Base-by-base conservation (phyloP, 2,113 vertebrate species). In the Bolborhynchus lineola region DNA sequence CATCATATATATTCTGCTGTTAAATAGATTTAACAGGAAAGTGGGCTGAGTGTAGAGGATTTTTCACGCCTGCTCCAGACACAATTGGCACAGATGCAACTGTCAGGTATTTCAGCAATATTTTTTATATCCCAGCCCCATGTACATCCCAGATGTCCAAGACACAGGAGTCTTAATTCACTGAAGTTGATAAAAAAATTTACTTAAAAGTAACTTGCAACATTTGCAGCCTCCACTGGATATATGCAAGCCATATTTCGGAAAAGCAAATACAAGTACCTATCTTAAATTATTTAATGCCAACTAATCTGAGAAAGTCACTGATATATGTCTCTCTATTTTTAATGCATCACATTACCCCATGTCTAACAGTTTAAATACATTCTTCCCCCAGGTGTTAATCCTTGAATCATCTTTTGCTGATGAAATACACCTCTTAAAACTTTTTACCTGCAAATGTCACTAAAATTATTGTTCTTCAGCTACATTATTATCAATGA, bases 1-100 rank as follows among this genome's bases (percentile, higher is more conserved):
- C 1, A 0, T 24, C 11, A 0, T 44, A 21, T 5, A 20, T 12
- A 11, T 3, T 18, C 47, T 64, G 33, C 68, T 24, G 2, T 21
- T 44, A 42, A 87, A 39, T 7, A 62, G 31, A 74, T 47, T 62
- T 55, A 44, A 15, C 23, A 26, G n/a, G 26, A 14, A 80, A 72
- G 19, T 24, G 28, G 19, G 19, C 10, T 57, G 16, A 35, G 20
- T 18, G 33, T 35, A 76, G 33, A 44, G 7, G 29, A 74, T 19
- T 11, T 55, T 46, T 85, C 44, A 25, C 1, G 0, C 20, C 18
- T 70, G 41, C 28, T 62, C 44, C 76, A 41, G 53, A 49, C 25
- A 37, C 29, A 25, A 16, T 0, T 1, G 3, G 5, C 31, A 53
- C 21, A 49, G 46, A 35, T 1, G 0, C 3, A 77, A 13, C 5